These are phyloP conservation scores for Nanger granti DNA, from an alignment of 2,113 vertebrate genomes.

Conservation along the genomic window DNA sequence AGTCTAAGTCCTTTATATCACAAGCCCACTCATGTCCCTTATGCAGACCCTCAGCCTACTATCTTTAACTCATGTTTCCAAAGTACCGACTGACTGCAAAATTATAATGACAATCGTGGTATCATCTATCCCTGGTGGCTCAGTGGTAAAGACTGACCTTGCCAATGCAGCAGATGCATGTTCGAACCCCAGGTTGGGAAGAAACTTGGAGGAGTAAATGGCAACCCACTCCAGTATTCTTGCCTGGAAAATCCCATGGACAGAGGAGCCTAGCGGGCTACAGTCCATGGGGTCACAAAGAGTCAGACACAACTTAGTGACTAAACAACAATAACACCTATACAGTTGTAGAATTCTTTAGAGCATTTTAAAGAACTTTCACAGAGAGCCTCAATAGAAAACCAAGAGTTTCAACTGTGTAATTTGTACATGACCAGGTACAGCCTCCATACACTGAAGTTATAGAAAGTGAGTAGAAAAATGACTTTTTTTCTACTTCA, in stretches of 20 bases:
- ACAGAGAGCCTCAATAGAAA: background rate
- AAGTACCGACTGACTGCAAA: background rate
- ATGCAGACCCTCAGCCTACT: background rate
- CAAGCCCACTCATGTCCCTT: background rate
- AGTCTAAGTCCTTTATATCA: background rate
- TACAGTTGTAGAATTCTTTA: background rate
- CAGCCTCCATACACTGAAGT: background rate
- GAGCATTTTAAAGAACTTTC: background rate
- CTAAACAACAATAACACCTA: background rate
- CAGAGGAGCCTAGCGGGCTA: background rate
- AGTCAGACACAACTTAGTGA: background rate
- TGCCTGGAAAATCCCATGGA: background rate
- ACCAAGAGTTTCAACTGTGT: background rate
- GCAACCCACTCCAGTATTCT: background rate
- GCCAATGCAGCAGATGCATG: background rate
- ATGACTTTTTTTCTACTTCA: background rate
- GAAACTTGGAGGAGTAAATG: background rate
- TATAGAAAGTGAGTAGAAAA: background rate
- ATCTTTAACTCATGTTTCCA: background rate
- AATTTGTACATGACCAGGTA: background rate
- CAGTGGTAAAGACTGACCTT: background rate
- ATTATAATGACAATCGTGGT: background rate
- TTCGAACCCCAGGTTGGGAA: accelerated
- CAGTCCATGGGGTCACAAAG: background rate
- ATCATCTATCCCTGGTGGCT: background rate